These are phyloP conservation scores for Passer montanus DNA, from an alignment of 2,113 vertebrate genomes.

Conservation along the genomic window DNA sequence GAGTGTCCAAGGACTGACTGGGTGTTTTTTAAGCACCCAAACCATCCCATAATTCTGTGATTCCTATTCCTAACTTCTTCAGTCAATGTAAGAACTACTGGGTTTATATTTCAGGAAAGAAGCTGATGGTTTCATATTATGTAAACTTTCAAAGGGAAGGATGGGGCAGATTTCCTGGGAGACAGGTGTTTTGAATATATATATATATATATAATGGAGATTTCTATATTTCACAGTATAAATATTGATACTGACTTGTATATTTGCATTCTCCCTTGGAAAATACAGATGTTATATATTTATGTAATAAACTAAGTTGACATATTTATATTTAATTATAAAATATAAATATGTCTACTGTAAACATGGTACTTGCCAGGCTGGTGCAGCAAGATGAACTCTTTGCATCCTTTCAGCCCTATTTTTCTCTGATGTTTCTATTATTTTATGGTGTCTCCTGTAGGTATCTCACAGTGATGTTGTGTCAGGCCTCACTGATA, in stretches of 20 bases:
- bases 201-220: background rate
- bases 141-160: background rate
- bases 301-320: background rate
- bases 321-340: background rate
- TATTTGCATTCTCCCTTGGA: background rate
- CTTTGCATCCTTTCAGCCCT: background rate
- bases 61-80: background rate
- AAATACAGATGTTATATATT: background rate
- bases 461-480: background rate
- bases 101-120: background rate
- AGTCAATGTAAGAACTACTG: background rate
- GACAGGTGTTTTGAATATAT: background rate
- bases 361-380: background rate
- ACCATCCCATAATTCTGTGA: background rate
- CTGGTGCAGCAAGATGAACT: background rate
- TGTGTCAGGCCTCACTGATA: background rate
- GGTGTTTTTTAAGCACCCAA: background rate
- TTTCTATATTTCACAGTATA: background rate
- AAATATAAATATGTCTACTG: background rate
- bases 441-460: background rate
- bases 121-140: background rate
- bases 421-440: background rate
- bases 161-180: background rate
- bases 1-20: no score
- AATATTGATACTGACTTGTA: background rate